Conservation (phyloP, 2,797 vertebrate species). For the Phoxinus dragarum region DNA sequence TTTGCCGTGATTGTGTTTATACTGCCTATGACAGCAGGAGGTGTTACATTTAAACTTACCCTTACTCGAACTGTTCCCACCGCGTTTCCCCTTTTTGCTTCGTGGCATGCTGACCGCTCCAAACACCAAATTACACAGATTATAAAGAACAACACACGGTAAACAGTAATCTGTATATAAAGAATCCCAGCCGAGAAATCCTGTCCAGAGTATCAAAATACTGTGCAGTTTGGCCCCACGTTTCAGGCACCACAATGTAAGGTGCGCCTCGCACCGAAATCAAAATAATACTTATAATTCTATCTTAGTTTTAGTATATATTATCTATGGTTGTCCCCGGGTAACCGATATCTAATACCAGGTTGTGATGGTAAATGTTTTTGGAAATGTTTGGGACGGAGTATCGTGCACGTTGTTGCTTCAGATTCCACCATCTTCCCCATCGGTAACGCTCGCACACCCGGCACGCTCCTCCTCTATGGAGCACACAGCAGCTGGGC, state of each 20-base stretch:
- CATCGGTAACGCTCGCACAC: conserved; percentile 66
- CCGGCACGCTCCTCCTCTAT: conserved; percentile 63
- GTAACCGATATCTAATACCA: conserved; percentile 76
- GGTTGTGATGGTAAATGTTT: conserved; percentile 72
- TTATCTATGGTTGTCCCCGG: conserved; percentile 81
- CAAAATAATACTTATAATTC: conserved; percentile 24
- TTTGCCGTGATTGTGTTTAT: not conserved
- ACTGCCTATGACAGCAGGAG: not conserved
- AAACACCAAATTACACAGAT: not conserved
- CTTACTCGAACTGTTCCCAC: conserved; percentile 70
- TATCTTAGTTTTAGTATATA: conserved; percentile 53
- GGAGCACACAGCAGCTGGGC: not conserved
- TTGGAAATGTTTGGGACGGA: conserved; percentile 76
- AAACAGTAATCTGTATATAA: not conserved
- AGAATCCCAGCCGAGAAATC: not conserved
- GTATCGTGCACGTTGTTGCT: conserved; percentile 75
- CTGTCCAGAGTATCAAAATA: not conserved
- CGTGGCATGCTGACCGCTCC: conserved; percentile 74
- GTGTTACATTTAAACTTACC: conserved; percentile 70
- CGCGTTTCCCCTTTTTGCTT: conserved; percentile 82
- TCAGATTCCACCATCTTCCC: conserved; percentile 83
- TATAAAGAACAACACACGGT: not conserved
- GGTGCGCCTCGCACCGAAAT: conserved; percentile 22
- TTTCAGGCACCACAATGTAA: conserved; percentile 48
- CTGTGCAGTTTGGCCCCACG: conserved; percentile 55